These are phyloP conservation scores for Homarus americanus DNA, from an alignment of 1,140 invertebrate species.

Conservation along the genomic window DNA sequence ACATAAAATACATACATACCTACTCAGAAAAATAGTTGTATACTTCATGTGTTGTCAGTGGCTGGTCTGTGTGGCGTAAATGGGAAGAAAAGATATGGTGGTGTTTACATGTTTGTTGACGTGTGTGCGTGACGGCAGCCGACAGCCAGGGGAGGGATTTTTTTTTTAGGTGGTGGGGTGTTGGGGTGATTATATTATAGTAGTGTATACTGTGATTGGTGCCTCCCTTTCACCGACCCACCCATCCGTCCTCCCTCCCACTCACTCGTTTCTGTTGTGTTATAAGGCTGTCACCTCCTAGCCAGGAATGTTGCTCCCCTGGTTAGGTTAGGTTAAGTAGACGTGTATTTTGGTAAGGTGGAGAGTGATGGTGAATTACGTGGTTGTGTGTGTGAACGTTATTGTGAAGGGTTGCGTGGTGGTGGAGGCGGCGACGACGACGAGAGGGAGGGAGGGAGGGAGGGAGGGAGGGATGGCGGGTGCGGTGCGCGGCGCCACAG, in stretches of 20 bases:
- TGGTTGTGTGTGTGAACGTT: background rate
- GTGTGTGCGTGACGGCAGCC: background rate
- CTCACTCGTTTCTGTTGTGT: too few relatives aligned
- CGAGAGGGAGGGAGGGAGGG: slow-evolving; percentile 7
- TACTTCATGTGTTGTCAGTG: too few relatives aligned
- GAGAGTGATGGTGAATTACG: too few relatives aligned
- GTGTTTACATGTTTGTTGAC: background rate
- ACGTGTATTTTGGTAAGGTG: background rate
- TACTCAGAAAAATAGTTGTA: too few relatives aligned
- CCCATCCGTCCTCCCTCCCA: too few relatives aligned
- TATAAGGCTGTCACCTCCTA: too few relatives aligned
- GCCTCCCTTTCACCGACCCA: background rate
- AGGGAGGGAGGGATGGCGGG: slow-evolving; percentile 2
- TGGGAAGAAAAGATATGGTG: background rate
- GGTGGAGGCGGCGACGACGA: background rate
- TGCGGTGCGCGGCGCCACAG: slow-evolving; percentile 9
- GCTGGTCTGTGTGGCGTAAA: too few relatives aligned
- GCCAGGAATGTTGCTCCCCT: too few relatives aligned
- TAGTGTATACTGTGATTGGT: background rate
- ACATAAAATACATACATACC: too few relatives aligned
- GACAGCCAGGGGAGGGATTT: background rate
- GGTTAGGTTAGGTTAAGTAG: too few relatives aligned
- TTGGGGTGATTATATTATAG: too few relatives aligned
- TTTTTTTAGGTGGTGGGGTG: too few relatives aligned
- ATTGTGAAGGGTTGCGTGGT: slow-evolving; percentile 5